Evolutionary conservation across 35 echinoderm and acorn worm species (phyloP).

Genomic region (Heliocidaris erythrogramma): DNA sequence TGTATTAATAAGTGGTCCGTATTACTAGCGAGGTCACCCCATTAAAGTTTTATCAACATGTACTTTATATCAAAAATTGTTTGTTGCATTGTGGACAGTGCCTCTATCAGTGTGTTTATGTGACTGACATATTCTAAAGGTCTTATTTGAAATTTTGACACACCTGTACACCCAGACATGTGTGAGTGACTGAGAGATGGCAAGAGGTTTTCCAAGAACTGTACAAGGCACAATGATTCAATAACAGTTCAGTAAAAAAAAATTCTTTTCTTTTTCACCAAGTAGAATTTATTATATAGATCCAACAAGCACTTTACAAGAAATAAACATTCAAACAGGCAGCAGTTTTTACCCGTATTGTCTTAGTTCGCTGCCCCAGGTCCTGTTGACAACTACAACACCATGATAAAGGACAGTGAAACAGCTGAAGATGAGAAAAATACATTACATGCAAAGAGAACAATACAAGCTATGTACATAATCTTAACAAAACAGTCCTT

Average conservation of each 20-base stretch:
- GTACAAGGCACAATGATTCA: neutral
- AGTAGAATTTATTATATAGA: neutral
- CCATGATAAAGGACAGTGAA: neutral
- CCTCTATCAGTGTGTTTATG: no score
- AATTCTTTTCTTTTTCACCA: neutral
- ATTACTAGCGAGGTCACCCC: no score
- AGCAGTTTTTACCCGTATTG: neutral
- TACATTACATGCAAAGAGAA: neutral
- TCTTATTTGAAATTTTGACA: no score
- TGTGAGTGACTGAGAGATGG: no score
- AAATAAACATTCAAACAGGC: neutral
- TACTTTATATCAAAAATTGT: no score
- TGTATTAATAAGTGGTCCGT: no score
- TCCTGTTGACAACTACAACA: neutral
- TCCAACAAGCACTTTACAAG: neutral
- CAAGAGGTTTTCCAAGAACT: no score
- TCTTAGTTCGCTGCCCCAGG: neutral
- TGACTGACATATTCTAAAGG: no score
- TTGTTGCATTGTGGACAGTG: no score
- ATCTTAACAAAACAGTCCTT: neutral
- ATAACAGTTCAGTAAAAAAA: neutral
- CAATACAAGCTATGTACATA: neutral
- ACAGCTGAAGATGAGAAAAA: neutral
- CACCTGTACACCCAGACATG: no score
- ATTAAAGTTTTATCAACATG: no score